These are phyloP conservation scores for Ectropis grisescens DNA, from an alignment of 1,140 invertebrate species.

Conservation along the genomic window DNA sequence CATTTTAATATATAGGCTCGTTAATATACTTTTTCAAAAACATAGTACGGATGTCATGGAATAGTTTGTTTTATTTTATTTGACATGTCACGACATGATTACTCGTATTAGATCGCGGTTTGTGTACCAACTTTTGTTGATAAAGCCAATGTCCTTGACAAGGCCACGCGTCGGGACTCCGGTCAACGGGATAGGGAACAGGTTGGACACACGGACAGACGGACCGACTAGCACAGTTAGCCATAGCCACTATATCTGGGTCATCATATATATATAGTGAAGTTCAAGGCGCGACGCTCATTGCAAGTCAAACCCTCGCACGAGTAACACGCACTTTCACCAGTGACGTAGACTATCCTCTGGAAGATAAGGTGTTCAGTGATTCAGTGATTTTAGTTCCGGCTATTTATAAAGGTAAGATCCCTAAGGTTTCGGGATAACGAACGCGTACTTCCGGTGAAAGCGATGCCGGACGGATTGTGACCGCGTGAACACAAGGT, in stretches of 20 bases:
- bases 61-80: too few relatives aligned
- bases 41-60: too few relatives aligned
- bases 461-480: slow-evolving; percentile 8
- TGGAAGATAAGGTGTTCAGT: slow-evolving; percentile 57
- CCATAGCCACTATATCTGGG: slow-evolving; percentile 46
- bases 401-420: slow-evolving; percentile 48
- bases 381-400: slow-evolving; percentile 46
- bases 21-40: too few relatives aligned
- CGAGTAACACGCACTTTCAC: slow-evolving; percentile 61
- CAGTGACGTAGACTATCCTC: slow-evolving; percentile 41
- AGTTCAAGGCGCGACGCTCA: slow-evolving; percentile 64
- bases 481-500: too few relatives aligned
- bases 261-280: slow-evolving; percentile 66
- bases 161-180: slow-evolving; percentile 24
- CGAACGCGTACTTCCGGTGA: slow-evolving; percentile 19
- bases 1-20: too few relatives aligned
- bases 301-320: slow-evolving; percentile 58
- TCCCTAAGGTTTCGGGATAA: slow-evolving; percentile 30
- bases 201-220: slow-evolving; percentile 41
- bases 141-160: slow-evolving; percentile 48
- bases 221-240: slow-evolving; percentile 54
- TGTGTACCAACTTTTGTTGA: too few relatives aligned
- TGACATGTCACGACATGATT: too few relatives aligned
- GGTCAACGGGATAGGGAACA: slow-evolving; percentile 45
- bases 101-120: too few relatives aligned